Conservation (phyloP, 2,113 vertebrate genomes). For the Eonycteris spelaea region DNA sequence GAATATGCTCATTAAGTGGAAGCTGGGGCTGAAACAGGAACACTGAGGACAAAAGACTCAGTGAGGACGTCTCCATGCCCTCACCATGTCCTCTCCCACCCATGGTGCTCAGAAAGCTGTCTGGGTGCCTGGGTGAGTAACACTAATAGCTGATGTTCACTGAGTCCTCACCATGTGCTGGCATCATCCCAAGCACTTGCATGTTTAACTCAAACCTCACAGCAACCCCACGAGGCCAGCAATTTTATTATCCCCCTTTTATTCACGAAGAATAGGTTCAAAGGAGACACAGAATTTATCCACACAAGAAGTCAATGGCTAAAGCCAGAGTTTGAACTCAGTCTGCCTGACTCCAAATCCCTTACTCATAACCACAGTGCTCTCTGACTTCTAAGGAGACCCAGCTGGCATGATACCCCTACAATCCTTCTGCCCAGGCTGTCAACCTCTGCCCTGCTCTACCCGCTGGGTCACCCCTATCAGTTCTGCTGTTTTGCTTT, state of each 20-base stretch:
- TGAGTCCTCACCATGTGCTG: neutral
- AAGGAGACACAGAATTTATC: neutral
- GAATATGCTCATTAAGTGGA: neutral
- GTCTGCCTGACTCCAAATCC: neutral
- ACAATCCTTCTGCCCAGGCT: neutral
- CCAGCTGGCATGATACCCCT: rapidly evolving
- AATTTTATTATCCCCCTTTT: neutral
- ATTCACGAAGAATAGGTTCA: neutral
- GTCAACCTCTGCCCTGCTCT: neutral
- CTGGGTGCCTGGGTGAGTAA: neutral
- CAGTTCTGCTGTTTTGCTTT: neutral
- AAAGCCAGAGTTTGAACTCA: neutral
- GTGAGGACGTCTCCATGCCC: neutral
- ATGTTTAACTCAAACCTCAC: neutral
- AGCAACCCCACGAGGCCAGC: neutral
- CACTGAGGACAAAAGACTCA: neutral
- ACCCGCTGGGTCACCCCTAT: neutral
- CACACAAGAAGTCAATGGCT: neutral
- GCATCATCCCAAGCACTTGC: neutral
- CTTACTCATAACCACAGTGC: neutral
- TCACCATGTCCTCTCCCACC: neutral
- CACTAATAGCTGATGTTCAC: neutral
- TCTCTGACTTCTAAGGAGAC: neutral
- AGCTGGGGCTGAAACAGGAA: neutral
- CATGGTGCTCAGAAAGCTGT: neutral